These are phyloP conservation scores for Apamea sordens DNA, from an alignment of 2,888 invertebrate species.

Conservation along the genomic window DNA sequence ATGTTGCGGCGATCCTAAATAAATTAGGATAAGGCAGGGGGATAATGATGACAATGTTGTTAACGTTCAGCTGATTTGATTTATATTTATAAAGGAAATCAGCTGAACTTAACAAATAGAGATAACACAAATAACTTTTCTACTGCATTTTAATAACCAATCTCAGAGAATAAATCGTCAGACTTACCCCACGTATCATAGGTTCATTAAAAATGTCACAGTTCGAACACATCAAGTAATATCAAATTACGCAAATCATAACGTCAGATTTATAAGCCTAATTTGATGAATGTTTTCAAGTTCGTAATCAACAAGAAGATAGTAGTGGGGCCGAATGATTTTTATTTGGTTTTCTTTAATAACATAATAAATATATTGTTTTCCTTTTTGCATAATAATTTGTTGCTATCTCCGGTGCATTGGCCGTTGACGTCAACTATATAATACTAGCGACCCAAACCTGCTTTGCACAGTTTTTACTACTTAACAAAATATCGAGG, in stretches of 20 bases:
- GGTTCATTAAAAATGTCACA: conserved; percentile 48
- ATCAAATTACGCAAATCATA: conserved; percentile 9
- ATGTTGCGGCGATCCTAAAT: background rate
- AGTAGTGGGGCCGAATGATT: conserved; percentile 24
- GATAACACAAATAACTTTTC: conserved; percentile 41
- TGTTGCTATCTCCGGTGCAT: conserved; percentile 46
- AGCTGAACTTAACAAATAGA: background rate
- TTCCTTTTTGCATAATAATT: conserved; percentile 32
- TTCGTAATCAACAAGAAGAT: conserved; percentile 13
- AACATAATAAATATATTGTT: conserved; percentile 28
- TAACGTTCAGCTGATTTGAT: background rate
- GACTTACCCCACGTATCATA: conserved; percentile 27
- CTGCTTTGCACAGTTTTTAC: background rate
- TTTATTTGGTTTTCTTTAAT: background rate
- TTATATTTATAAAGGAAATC: background rate
- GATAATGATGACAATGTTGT: background rate
- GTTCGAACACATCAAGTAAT: conserved; percentile 16
- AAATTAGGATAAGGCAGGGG: background rate
- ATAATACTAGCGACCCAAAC: background rate
- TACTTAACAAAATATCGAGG: background rate
- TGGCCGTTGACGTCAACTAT: conserved; percentile 55
- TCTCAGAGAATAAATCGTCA: conserved; percentile 29
- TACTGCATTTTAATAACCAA: conserved; percentile 30
- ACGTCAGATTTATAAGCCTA: conserved; percentile 10
- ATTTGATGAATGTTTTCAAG: conserved; percentile 29